Evolutionary conservation across 2,113 vertebrate genomes (phyloP).

Genomic region (Austrofundulus limnaeus): DNA sequence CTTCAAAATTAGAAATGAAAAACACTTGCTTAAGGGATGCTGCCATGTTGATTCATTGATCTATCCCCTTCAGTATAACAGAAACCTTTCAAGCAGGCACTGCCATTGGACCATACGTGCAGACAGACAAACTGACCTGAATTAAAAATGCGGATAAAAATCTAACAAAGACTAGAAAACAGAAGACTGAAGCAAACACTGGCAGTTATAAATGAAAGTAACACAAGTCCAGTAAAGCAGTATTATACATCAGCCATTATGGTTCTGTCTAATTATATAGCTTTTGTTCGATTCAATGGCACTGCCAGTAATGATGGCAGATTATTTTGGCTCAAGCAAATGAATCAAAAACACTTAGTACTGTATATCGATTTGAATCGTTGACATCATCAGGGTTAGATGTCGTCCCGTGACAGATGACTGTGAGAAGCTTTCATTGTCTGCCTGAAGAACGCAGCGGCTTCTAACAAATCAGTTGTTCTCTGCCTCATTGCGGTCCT

Average conservation of each 20-base stretch:
- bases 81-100: too few species aligned
- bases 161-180: not conserved
- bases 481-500: constrained; percentile 14
- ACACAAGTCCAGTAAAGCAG: constrained; percentile 9
- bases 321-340: not conserved
- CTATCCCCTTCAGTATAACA: too few species aligned
- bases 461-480: constrained; percentile 18
- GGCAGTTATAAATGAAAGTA: too few species aligned
- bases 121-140: too few species aligned
- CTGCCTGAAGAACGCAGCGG: constrained; percentile 54
- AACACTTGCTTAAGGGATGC: too few species aligned
- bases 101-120: too few species aligned
- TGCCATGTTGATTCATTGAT: too few species aligned
- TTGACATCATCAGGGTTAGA: too few species aligned
- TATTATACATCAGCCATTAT: not conserved
- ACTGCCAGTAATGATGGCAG: not conserved
- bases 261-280: constrained; percentile 9
- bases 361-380: too few species aligned
- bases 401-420: too few species aligned
- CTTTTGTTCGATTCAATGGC: constrained; percentile 2
- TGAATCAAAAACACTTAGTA: not conserved
- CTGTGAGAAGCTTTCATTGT: constrained; percentile 50
- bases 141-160: too few species aligned
- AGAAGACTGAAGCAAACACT: not conserved
- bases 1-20: too few species aligned